A percentile compares a stretch with the other conserved stretches of the same genome.
Conservation (phyloP, 2,797 vertebrate genomes). For the Catamblyrhynchus diadema region DNA sequence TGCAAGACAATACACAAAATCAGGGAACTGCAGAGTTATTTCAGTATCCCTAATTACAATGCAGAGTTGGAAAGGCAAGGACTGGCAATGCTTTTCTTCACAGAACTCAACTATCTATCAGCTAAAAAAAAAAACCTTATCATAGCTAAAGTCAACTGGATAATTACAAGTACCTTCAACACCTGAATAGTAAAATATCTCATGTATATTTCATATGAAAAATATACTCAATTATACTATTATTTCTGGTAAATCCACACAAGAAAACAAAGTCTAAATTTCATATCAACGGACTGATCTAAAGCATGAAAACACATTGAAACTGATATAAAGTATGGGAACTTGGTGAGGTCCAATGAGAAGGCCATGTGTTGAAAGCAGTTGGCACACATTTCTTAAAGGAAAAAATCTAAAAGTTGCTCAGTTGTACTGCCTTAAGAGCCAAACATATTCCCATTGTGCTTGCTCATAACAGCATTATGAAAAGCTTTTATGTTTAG, state of each 20-base stretch:
- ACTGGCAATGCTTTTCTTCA: not conserved
- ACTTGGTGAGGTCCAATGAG: not conserved
- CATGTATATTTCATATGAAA: conserved; percentile 1
- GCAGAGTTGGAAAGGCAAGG: not conserved
- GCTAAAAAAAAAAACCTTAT: not conserved
- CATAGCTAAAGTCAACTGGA: not conserved
- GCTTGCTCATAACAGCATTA: not conserved
- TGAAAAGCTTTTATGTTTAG: not conserved
- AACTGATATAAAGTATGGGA: not conserved
- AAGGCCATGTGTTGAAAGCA: not conserved
- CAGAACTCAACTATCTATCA: not conserved
- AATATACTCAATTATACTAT: not conserved
- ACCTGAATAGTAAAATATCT: not conserved
- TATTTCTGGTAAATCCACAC: not conserved
- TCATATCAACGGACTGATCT: not conserved
- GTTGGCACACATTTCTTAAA: not conserved
- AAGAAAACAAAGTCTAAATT: not conserved
- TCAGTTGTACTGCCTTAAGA: not conserved
- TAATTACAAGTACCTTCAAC: conserved; percentile 10
- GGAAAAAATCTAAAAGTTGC: not conserved
- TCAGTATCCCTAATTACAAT: conserved; percentile 1
- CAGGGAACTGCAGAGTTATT: not conserved
- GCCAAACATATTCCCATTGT: not conserved
- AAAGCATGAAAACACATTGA: not conserved
- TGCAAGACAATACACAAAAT: conserved; percentile 44